Evolutionary conservation across 2,888 invertebrate species (phyloP), one percentile per base, ranked within the genome.

Genomic region (Asteroscopus sphinx): DNA sequence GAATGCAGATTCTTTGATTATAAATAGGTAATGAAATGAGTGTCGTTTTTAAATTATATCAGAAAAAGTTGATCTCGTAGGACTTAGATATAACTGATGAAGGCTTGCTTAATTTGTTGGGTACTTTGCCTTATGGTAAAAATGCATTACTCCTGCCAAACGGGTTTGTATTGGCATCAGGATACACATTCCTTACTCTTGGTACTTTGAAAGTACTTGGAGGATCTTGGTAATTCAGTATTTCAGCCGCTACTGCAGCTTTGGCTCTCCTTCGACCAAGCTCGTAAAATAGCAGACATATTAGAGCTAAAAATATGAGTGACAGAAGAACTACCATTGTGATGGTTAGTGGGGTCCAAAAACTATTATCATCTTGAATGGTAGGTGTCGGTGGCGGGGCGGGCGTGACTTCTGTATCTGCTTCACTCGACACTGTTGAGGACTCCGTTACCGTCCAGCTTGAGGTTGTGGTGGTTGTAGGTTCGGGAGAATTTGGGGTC

Each of bases 281-380:
- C 49, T 56, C 72, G 35, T 76, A 78, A 51, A 65, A 73, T 2
- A 68, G 39, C n/a, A 49, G 11, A 55, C 70, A 68, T 32, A 75
- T 35, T 5, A 79, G 11, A 39, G 41, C 21, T 41, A 76, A 21
- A 6, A 72, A 11, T 42, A 72, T 58, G 5, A 79, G 46, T 12
- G 59, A 68, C 33, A 71, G 35, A 8, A 79, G 21, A 26, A 64
- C 66, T 7, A 76, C 46, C 41, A 74, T 55, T 13, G 72, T 51
- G 33, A 82, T 80, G 8, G 67, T 73, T 3, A 82, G 46, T 0
- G 81, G 70, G 7, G 61, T 77, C 69, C 81, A 78, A 35, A 82
- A 76, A 26, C 64, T 21, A n/a, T 26, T 39, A 1, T 8, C 26
- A 15, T 26, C 2, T 26, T 36, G 5, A 1, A 9, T 32, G 3